Evolutionary conservation across 2,888 invertebrate genomes (phyloP), one percentile per base, ranked within the genome.

Genomic region (Heteromyza rotundicornis): DNA sequence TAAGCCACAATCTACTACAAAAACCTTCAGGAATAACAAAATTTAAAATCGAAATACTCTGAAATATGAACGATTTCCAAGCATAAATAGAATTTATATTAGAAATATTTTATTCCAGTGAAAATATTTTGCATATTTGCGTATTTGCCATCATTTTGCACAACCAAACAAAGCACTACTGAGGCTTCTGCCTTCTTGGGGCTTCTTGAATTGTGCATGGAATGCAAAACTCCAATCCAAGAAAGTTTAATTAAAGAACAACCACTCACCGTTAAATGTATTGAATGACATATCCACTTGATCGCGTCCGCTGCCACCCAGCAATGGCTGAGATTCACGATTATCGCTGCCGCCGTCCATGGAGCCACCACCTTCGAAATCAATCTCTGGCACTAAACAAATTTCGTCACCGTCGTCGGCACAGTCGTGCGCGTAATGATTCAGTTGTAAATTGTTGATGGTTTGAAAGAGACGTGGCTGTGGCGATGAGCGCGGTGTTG

Each of bases 251-350:
- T n/a, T n/a, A n/a, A n/a, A n/a, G n/a, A n/a, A 8, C 12, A 32
- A 49, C 17, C 51, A 78, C 81, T 80, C 68, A 94, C 95, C 95
- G 85, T 93, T 90, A 84, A 96, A 96, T 80, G 91, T 89, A 83
- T 96, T 95, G 79, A 88, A 92, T 66, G 91, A 89, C 72, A 88
- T 86, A 78, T 92, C 90, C 71, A 90, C 86, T 76, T 87, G 86
- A 82, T 92, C 89, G 81, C 89, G 78, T 53, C 72, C 73, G 12
- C 70, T n/a, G 85, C 92, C 91, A 84, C 94, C 93, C 58, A 97
- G 87, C 70, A 97, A 89, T 82, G 96, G 96, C 86, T 96, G 96
- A 85, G 93, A 94, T 88, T 97, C 97, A 80, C 95, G 89, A 85
- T 92, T 92, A 67, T 89, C 88, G 68, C 91, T 90, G 80, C 91